Evolutionary conservation across 2,888 invertebrate species (phyloP).

Genomic region (Eledona agricola): DNA sequence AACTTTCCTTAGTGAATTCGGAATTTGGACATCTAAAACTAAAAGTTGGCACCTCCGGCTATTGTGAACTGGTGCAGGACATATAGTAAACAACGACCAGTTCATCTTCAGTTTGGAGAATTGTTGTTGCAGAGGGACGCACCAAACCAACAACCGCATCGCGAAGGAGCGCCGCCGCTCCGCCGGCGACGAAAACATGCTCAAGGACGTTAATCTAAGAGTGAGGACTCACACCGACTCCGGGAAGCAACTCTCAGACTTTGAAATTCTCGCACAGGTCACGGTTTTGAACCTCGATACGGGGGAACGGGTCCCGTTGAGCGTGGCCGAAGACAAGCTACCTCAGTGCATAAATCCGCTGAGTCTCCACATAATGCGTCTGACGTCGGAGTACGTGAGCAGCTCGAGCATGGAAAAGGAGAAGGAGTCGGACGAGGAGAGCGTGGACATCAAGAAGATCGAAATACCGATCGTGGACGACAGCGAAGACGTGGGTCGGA

Average conservation of each 20-base stretch:
- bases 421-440: constrained; percentile 82
- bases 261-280: constrained; percentile 89
- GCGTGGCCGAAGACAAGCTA: constrained; percentile 92
- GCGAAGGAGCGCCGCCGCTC: constrained; percentile 77
- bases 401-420: constrained; percentile 69
- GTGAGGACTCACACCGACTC: constrained; percentile 86
- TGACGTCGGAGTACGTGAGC: constrained; percentile 90
- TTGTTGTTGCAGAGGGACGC: constrained; percentile 52
- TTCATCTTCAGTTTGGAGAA: too few relatives aligned
- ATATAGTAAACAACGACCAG: too few relatives aligned
- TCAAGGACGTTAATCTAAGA: constrained; percentile 75
- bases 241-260: constrained; percentile 86
- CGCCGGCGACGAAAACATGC: constrained; percentile 81
- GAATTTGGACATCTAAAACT: too few relatives aligned
- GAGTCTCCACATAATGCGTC: constrained; percentile 91
- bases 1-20: too few relatives aligned
- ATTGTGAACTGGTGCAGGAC: too few relatives aligned
- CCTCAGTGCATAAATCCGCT: constrained; percentile 93
- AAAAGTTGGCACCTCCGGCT: too few relatives aligned
- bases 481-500: constrained; percentile 62
- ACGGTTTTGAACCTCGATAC: constrained; percentile 84
- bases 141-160: constrained; percentile 47
- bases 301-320: constrained; percentile 92
- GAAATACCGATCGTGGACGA: constrained; percentile 65
- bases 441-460: constrained; percentile 72